These are phyloP conservation scores for Petrocephalus microphthalmus DNA, from an alignment of 2,113 vertebrate species.

Conservation along the genomic window DNA sequence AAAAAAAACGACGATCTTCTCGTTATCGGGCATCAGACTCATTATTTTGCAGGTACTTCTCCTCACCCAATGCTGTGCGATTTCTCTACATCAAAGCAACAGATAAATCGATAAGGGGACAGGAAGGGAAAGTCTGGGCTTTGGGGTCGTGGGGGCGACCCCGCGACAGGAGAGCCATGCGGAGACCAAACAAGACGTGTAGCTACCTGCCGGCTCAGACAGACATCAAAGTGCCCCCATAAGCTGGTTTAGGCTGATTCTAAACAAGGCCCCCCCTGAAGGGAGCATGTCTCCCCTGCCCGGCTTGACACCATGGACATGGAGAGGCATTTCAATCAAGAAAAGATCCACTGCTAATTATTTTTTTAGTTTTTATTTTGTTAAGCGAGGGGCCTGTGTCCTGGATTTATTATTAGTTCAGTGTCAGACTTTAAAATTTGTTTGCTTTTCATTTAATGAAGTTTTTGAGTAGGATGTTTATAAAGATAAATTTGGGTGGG, in stretches of 20 bases:
- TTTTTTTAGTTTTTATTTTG: background rate
- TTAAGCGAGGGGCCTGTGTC: background rate
- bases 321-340: background rate
- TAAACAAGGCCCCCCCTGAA: background rate
- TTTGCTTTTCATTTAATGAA: background rate
- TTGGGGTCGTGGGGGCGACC: background rate
- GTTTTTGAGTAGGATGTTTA: background rate
- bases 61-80: background rate
- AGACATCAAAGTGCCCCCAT: background rate
- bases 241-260: background rate
- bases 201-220: background rate
- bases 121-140: background rate
- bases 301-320: background rate
- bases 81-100: background rate
- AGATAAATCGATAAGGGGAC: background rate
- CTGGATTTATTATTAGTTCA: background rate
- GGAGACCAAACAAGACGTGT: background rate
- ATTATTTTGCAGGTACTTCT: background rate
- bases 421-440: background rate
- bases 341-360: background rate
- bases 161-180: background rate
- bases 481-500: background rate
- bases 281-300: background rate
- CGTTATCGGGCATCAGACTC: background rate
- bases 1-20: background rate